Evolutionary conservation across 2,797 vertebrate genomes (phyloP).

Genomic region (Enteromius anoplus): DNA sequence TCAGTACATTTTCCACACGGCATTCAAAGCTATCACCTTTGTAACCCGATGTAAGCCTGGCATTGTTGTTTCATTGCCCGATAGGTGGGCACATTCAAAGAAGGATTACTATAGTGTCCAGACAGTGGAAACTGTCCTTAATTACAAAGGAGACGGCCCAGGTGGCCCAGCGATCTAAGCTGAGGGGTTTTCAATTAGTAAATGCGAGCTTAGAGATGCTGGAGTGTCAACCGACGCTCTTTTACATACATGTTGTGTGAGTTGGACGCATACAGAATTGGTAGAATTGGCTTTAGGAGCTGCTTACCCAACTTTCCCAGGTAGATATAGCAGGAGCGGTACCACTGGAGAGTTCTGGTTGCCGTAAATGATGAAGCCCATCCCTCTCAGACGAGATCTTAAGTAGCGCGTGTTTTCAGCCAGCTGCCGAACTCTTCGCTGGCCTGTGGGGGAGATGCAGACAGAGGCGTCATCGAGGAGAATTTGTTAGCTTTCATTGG

Average conservation of each 20-base stretch:
- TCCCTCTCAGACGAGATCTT: slow-evolving; percentile 80
- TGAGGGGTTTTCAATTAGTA: slow-evolving; percentile 30
- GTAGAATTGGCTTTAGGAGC: background rate
- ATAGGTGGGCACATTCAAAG: slow-evolving; percentile 46
- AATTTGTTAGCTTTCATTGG: slow-evolving; percentile 48
- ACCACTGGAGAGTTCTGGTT: slow-evolving; percentile 88
- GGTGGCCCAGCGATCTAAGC: slow-evolving; percentile 15
- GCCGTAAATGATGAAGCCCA: slow-evolving; percentile 90
- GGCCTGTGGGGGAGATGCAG: slow-evolving; percentile 69
- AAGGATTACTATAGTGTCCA: slow-evolving; percentile 46
- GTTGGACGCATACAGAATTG: background rate
- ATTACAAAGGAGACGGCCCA: slow-evolving; percentile 36
- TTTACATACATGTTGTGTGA: background rate
- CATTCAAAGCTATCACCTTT: slow-evolving; percentile 43
- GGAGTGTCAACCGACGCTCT: slow-evolving; percentile 13
- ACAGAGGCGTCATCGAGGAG: slow-evolving; percentile 18
- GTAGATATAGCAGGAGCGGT: slow-evolving; percentile 89
- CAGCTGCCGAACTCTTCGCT: slow-evolving; percentile 80
- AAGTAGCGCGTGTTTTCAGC: slow-evolving; percentile 86
- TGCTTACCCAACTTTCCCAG: slow-evolving; percentile 85
- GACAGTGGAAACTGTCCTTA: slow-evolving; percentile 44
- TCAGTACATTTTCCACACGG: slow-evolving; percentile 35
- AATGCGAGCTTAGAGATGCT: background rate
- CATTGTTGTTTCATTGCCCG: slow-evolving; percentile 35
- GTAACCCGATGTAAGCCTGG: slow-evolving; percentile 39